phyloP scores from a whole-genome alignment of 2,888 invertebrate species.

The Plagodis pulveraria region DNA sequence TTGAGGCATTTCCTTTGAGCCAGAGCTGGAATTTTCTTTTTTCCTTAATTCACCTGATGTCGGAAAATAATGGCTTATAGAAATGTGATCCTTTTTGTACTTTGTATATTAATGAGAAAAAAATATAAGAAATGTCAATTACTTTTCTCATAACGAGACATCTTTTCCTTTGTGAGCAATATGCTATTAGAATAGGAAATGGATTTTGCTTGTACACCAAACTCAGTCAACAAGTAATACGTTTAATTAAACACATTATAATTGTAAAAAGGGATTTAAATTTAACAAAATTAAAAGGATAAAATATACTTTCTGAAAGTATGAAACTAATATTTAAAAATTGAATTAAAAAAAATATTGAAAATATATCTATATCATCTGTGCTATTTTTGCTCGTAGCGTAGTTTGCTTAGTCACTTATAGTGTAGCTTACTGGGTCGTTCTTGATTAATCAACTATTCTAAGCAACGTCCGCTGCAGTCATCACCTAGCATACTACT shows the following conservation, averaged over 20 bases:
- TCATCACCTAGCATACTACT: no score
- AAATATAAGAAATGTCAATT: slow-evolving; percentile 1
- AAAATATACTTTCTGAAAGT: no score
- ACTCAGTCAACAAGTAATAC: background rate
- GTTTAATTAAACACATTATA: background rate
- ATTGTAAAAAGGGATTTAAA: no score
- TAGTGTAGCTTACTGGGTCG: no score
- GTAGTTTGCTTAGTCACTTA: no score
- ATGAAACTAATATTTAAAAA: no score
- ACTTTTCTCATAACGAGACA: background rate
- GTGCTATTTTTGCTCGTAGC: no score
- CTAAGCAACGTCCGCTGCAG: no score
- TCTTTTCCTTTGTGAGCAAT: background rate
- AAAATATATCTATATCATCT: no score
- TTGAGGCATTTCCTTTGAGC: slow-evolving; percentile 22
- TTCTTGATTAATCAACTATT: no score
- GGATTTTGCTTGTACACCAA: background rate
- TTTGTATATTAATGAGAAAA: slow-evolving; percentile 5
- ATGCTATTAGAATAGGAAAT: background rate
- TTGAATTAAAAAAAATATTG: no score
- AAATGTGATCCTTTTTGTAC: slow-evolving; percentile 19
- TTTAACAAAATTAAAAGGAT: no score
- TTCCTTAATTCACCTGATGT: slow-evolving; percentile 10
- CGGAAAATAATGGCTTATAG: slow-evolving; percentile 18
- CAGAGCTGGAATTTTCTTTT: slow-evolving; percentile 11